These are phyloP conservation scores for Holocentrus rufus DNA, from an alignment of 2,797 vertebrate species.

Conservation along the genomic window DNA sequence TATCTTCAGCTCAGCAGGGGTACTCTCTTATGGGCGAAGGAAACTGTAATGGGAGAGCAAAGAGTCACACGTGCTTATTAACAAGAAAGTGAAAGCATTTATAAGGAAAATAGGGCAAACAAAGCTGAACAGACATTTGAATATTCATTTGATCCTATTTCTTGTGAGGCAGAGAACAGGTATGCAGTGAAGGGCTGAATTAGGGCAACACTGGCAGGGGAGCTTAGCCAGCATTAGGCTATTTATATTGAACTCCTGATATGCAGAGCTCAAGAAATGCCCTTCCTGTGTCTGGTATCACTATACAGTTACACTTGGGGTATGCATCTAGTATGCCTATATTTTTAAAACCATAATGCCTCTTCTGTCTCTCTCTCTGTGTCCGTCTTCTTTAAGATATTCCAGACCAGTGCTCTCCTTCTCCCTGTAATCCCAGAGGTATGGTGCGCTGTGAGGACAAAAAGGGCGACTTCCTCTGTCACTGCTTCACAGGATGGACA, in stretches of 20 bases:
- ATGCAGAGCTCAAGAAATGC: constrained; percentile 53
- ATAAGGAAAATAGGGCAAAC: constrained; percentile 19
- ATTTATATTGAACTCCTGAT: constrained; percentile 72
- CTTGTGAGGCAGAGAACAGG: constrained; percentile 25
- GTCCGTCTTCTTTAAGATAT: constrained; percentile 83
- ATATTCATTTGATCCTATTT: constrained; percentile 36
- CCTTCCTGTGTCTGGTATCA: constrained; percentile 61
- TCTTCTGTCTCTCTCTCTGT: background rate
- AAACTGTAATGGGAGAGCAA: constrained; percentile 56
- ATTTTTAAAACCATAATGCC: constrained; percentile 28
- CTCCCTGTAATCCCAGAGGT: constrained; percentile 87
- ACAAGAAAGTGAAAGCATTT: constrained; percentile 41
- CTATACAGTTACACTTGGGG: constrained; percentile 36
- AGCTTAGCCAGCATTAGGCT: constrained; percentile 65
- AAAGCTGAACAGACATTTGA: constrained; percentile 9
- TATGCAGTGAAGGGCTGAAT: constrained; percentile 47
- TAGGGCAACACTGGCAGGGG: constrained; percentile 49
- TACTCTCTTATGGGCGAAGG: constrained; percentile 50
- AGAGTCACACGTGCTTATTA: constrained; percentile 32
- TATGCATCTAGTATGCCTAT: constrained; percentile 12
- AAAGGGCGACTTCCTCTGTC: constrained; percentile 91
- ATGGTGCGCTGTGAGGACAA: constrained; percentile 89
- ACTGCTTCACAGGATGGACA: constrained; percentile 91
- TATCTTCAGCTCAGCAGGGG: background rate
- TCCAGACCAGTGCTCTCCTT: constrained; percentile 94